A percentile compares a stretch with the other conserved stretches of the same genome.
phyloP scores from a whole-genome alignment of 1,140 invertebrate genomes.

The Dufourea novaeangliae region DNA sequence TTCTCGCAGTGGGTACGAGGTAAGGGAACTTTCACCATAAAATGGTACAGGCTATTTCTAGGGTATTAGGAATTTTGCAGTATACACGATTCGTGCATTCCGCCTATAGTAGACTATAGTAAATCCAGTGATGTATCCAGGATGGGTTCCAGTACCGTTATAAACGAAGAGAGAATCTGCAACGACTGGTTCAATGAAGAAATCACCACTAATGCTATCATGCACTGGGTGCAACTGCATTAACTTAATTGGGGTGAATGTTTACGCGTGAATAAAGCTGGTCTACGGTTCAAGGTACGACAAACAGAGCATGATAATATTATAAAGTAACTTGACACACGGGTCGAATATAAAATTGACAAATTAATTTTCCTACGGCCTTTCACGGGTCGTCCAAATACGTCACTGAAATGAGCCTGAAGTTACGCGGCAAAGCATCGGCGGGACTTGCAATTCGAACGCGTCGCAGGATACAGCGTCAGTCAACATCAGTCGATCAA shows the following conservation, averaged over 20 bases:
- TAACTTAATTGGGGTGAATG: no score
- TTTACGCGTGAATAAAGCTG: no score
- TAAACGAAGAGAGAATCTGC: neutral
- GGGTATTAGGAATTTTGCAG: conserved; percentile 15
- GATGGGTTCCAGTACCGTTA: no score
- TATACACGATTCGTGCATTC: neutral
- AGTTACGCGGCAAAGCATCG: neutral
- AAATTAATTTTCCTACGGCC: neutral
- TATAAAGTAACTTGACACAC: neutral
- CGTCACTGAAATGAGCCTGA: neutral
- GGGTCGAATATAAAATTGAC: neutral
- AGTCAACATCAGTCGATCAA: conserved; percentile 11
- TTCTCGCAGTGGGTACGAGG: neutral
- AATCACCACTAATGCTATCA: no score
- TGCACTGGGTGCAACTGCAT: no score
- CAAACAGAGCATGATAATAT: no score
- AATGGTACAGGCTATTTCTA: conserved; percentile 2
- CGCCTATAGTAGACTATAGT: neutral
- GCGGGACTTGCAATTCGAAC: conserved; percentile 18
- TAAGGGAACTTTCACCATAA: conserved; percentile 38
- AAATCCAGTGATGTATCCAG: neutral
- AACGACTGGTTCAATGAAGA: neutral
- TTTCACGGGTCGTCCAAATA: neutral
- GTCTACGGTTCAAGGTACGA: no score
- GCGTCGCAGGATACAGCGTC: neutral